Percentiles rank a stretch among this genome's conserved stretches.
These are phyloP conservation scores for Eurosta solidaginis DNA, from an alignment of 1,140 invertebrate species.

Conservation along the genomic window DNA sequence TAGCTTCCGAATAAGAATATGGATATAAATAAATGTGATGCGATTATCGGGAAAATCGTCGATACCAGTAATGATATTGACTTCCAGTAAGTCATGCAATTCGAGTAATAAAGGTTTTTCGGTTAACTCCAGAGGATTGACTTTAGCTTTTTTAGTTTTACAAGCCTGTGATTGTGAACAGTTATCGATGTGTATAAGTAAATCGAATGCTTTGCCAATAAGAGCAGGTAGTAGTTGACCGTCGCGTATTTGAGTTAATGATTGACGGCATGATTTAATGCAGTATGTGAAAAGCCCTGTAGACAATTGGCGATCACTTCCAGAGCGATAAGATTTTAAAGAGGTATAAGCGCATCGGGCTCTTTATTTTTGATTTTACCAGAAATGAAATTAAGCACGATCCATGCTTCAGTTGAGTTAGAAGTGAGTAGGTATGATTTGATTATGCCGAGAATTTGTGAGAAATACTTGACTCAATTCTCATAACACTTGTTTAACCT, in stretches of 20 bases:
- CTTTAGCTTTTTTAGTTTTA: background rate
- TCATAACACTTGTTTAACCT: too few species aligned
- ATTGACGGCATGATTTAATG: conserved; percentile 48
- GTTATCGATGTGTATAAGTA: conserved; percentile 32
- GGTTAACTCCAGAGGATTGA: background rate
- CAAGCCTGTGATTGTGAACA: conserved; percentile 17
- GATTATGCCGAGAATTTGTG: conserved; percentile 43
- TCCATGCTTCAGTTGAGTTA: conserved; percentile 56
- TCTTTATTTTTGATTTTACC: conserved; percentile 43
- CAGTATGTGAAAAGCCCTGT: conserved; percentile 42
- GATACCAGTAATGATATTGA: conserved; percentile 29
- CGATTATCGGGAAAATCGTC: conserved; percentile 34
- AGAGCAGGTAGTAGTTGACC: conserved; percentile 34
- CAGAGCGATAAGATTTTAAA: conserved; percentile 37
- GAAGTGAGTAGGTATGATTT: conserved; percentile 51
- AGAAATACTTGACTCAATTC: too few species aligned
- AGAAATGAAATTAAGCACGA: conserved; percentile 51
- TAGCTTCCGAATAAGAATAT: conserved; percentile 47
- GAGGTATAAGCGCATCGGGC: conserved; percentile 47
- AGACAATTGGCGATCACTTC: conserved; percentile 39
- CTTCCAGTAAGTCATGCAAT: conserved; percentile 33
- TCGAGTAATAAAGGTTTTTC: conserved; percentile 33
- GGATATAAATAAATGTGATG: conserved; percentile 34
- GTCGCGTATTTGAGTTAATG: conserved; percentile 33
- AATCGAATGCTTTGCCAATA: conserved; percentile 37